Evolutionary conservation across 2,888 invertebrate species (phyloP).

Genomic region (Adelphocoris suturalis): DNA sequence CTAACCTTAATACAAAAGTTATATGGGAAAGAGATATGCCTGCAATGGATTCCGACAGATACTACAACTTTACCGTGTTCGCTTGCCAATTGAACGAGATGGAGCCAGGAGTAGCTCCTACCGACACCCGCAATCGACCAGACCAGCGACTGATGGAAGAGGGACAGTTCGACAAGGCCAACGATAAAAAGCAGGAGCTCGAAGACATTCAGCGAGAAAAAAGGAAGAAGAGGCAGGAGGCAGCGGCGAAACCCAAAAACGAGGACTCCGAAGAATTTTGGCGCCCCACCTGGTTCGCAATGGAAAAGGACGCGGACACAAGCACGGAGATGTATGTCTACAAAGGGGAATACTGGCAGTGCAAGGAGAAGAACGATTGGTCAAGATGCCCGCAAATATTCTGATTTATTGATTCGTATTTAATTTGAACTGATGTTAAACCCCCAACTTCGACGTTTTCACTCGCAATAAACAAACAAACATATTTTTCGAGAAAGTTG

Average conservation of each 20-base stretch:
- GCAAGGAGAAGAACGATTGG: constrained; percentile 94
- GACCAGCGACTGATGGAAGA: constrained; percentile 99
- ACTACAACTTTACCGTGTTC: constrained; percentile 96
- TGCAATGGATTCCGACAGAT: constrained; percentile 82
- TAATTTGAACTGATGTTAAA: no score
- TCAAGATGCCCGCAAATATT: constrained; percentile 84
- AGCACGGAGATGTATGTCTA: constrained; percentile 87
- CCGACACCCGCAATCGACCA: constrained; percentile 94
- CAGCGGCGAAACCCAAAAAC: background rate
- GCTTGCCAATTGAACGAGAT: constrained; percentile 98
- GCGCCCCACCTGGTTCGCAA: constrained; percentile 88
- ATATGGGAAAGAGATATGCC: constrained; percentile 66
- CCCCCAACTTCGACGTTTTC: no score
- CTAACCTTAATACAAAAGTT: background rate
- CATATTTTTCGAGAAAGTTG: no score
- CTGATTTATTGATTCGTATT: no score
- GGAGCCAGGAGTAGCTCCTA: constrained; percentile 95
- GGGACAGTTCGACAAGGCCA: constrained; percentile 94
- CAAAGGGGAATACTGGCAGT: constrained; percentile 94
- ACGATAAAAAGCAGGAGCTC: constrained; percentile 88
- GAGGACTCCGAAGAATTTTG: background rate
- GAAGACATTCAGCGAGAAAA: constrained; percentile 95
- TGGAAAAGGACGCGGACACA: constrained; percentile 84
- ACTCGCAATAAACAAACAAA: no score
- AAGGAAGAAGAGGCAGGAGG: background rate